Evolutionary conservation across 2,888 invertebrate genomes (phyloP), one percentile per base, ranked within the genome.

Genomic region (Drosophila robusta): DNA sequence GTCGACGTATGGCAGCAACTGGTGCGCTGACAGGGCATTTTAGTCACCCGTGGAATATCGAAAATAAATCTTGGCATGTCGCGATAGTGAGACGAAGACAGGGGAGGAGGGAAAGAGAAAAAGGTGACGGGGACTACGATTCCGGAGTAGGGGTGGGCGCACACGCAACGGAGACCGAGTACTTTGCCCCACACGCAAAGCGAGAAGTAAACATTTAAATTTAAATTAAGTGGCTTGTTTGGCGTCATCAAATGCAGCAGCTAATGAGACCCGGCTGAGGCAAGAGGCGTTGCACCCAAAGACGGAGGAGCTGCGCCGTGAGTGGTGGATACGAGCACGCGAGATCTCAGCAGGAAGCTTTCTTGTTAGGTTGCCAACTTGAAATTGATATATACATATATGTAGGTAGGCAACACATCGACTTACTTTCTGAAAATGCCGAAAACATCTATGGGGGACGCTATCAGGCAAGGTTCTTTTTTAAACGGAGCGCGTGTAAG

Each of bases 131-230:
- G 29, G 44, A 49, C 54, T 44, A 34, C 34, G 12, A 34, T 22
- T n/a, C 32, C 18, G 24, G 6, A 9, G 38, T 11, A 7, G 22
- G 24, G n/a, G 36, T 1, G 8, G 36, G 36, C 50, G 44, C 41
- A n/a, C 50, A 38, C 26, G 57, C 62, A 70, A 50, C 49, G 64
- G 75, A 71, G 75, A 71, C 77, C 86, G 80, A 83, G 82, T 86
- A 77, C 87, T 86, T 88, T 72, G 73, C 77, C 87, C 83, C 84
- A 88, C 84, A 88, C 88, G 87, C 84, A 87, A 72, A 63, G 89
- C 87, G 87, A 70, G 84, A 79, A 89, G 79, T 84, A 87, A 87
- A 86, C 85, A 89, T 89, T 86, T 86, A 89, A 87, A 86, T 86
- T 87, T 87, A 87, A 86, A 86, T 86, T 86, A 86, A 86, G 85